Conservation (phyloP, 2,888 invertebrate genomes). For the Rotaria socialis region DNA sequence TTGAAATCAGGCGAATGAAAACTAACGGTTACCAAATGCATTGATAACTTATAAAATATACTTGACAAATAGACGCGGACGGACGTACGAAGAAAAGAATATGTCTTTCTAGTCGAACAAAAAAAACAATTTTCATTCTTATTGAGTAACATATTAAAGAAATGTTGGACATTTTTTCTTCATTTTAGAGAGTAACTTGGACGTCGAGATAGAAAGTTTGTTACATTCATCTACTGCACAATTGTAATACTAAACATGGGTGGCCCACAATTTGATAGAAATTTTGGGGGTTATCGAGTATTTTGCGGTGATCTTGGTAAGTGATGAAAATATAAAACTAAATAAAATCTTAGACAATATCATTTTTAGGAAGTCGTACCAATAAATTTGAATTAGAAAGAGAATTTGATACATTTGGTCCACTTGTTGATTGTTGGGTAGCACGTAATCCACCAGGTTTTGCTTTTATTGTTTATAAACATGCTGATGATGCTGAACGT, state of each 20-base stretch:
- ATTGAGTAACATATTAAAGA: neutral
- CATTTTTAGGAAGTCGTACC: conserved; percentile 50
- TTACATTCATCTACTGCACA: neutral
- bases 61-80: neutral
- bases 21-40: neutral
- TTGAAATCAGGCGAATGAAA: neutral
- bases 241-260: neutral
- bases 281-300: conserved; percentile 53
- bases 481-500: conserved; percentile 55
- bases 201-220: neutral
- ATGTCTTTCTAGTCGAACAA: neutral
- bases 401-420: conserved; percentile 53
- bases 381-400: conserved; percentile 54
- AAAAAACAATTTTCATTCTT: neutral
- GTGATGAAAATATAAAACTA: no score
- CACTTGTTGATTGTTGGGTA: conserved; percentile 55
- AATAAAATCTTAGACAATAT: no score
- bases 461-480: conserved; percentile 55
- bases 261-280: conserved; percentile 48
- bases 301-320: conserved; percentile 54
- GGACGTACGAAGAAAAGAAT: neutral
- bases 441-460: conserved; percentile 55
- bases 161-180: neutral
- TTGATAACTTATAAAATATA: neutral
- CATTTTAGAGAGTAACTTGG: neutral